These are phyloP conservation scores for Campylomormyrus tamandua DNA, from an alignment of 2,113 vertebrate genomes.

Conservation along the genomic window DNA sequence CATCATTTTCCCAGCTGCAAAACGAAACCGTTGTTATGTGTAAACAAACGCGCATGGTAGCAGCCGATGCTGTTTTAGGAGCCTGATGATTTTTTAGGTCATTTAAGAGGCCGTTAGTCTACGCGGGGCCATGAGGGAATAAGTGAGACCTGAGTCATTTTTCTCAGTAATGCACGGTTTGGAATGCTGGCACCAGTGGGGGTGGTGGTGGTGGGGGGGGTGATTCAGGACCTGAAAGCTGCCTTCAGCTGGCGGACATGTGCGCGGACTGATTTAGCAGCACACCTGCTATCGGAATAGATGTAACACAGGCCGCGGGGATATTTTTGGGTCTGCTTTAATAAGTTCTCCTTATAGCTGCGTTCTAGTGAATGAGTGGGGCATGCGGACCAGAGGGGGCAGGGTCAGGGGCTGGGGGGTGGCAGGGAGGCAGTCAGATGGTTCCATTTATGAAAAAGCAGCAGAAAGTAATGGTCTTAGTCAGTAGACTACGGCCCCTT, in stretches of 20 bases:
- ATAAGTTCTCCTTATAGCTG: slow-evolving; percentile 48
- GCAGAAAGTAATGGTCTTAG: background rate
- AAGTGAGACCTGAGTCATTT: slow-evolving; percentile 5
- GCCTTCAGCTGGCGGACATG: slow-evolving; percentile 46
- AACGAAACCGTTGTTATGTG: background rate
- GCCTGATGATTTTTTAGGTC: background rate
- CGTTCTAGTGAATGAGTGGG: slow-evolving; percentile 27
- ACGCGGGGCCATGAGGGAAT: background rate
- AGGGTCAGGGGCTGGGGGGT: slow-evolving; percentile 18
- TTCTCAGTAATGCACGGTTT: background rate
- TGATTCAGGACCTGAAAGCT: slow-evolving; percentile 17
- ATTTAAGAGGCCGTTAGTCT: background rate
- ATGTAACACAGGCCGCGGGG: slow-evolving; percentile 55
- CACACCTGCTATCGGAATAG: slow-evolving; percentile 63
- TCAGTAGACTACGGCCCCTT: background rate
- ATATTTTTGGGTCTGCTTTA: slow-evolving; percentile 69
- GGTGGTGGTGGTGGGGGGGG: background rate
- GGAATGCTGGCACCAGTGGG: background rate
- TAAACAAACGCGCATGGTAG: background rate
- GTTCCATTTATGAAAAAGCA: slow-evolving; percentile 8
- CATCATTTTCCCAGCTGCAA: background rate
- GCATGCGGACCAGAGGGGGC: slow-evolving; percentile 23
- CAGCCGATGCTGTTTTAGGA: background rate
- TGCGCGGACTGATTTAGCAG: slow-evolving; percentile 60
- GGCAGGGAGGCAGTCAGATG: background rate